Evolutionary conservation across 2,888 invertebrate genomes (phyloP), one percentile per base, ranked within the genome.

Genomic region (Sesia apiformis): DNA sequence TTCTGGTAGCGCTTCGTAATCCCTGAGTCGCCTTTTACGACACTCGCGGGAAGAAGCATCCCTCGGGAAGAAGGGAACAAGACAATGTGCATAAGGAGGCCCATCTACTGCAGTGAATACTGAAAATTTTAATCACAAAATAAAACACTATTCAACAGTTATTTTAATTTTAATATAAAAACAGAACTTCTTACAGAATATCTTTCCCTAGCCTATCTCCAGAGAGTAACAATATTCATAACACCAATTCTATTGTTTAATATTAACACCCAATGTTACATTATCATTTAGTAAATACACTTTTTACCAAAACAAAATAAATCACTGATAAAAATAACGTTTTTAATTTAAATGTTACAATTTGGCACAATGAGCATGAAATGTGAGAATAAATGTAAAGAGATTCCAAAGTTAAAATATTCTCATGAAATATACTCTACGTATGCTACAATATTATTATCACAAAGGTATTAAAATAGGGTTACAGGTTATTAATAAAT

Each of bases 121-220:
- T 5, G n/a, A 4, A 6, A n/a, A 23, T 40, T 3, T 41, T 8
- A 52, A 55, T 43, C 50, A 42, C 7, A 42, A 61, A 75, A 71
- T 67, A 65, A 73, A 52, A 57, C 76, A 78, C 63, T 65, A 69
- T 61, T 64, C 62, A 63, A 86, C 84, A 84, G 76, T 81, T 75
- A 81, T 71, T 78, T 72, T 74, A 56, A 77, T 78, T 87, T 84
- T 82, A 81, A 74, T 84, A 77, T 84, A 86, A 81, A 87, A 85
- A 83, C 85, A 80, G 69, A 85, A 83, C 68, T 57, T 63, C 69
- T 71, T 83, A 81, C 76, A 78, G 69, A 76, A 74, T 73, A 67
- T 62, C 72, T 69, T 67, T 65, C 74, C 78, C 74, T 70, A 73
- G 71, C 70, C 69, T 70, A 74, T 64, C 76, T 69, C 74, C 68